Conservation (phyloP, 2,888 invertebrate species). For the Eristalis tenax region DNA sequence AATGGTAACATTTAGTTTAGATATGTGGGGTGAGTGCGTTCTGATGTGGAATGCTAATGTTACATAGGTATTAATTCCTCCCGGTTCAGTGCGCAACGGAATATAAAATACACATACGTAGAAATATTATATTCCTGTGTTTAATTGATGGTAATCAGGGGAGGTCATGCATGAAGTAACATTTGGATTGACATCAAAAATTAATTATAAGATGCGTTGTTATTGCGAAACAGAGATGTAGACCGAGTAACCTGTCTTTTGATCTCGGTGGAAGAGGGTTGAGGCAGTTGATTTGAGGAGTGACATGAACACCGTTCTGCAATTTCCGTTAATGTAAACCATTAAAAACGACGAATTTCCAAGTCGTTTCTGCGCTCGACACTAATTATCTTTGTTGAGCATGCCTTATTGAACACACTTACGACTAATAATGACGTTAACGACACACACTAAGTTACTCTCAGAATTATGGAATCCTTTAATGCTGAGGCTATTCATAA, state of each 20-base stretch:
- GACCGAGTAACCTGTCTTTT: neutral
- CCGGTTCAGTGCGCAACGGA: neutral
- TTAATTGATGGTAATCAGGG: neutral
- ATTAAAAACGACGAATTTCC: neutral
- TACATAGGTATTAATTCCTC: conserved; percentile 34
- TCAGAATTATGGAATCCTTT: too few species aligned
- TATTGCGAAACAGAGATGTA: neutral
- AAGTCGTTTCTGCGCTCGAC: neutral
- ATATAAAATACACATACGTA: neutral
- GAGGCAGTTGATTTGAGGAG: neutral
- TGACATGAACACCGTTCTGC: neutral
- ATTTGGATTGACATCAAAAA: conserved; percentile 2
- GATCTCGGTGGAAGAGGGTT: neutral
- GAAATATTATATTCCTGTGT: neutral
- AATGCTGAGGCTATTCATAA: too few species aligned
- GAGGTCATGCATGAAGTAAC: neutral
- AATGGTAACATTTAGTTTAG: conserved; percentile 49
- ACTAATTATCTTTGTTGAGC: neutral
- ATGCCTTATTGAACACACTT: neutral
- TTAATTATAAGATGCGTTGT: neutral
- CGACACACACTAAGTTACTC: too few species aligned
- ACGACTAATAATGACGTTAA: too few species aligned
- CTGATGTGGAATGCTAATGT: conserved; percentile 35
- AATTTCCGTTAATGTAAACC: neutral
- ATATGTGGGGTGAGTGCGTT: conserved; percentile 18